Evolutionary conservation across 2,888 invertebrate species (phyloP).

Genomic region (Autographa gamma): DNA sequence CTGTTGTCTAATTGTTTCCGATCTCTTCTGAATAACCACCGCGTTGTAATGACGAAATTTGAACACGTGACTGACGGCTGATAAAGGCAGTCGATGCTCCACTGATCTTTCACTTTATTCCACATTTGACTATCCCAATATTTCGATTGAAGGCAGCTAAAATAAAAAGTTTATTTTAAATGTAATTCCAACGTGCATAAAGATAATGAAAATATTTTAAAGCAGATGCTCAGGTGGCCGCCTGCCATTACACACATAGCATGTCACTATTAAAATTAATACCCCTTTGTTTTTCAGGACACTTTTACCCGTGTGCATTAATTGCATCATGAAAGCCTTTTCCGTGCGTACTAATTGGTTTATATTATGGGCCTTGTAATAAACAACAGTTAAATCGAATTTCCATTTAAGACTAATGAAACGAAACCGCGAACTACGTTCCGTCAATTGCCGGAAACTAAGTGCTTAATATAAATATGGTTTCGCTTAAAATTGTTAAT

Average conservation of each 20-base stretch:
- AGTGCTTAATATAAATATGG: slow-evolving; percentile 46
- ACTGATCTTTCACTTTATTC: slow-evolving; percentile 61
- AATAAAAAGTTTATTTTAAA: slow-evolving; percentile 28
- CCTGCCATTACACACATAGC: slow-evolving; percentile 71
- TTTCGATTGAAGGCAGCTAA: slow-evolving; percentile 33
- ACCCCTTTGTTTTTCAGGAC: slow-evolving; percentile 77
- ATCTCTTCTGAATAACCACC: slow-evolving; percentile 84
- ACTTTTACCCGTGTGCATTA: slow-evolving; percentile 74
- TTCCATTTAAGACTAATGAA: slow-evolving; percentile 62
- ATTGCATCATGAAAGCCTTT: slow-evolving; percentile 79
- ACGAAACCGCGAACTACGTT: slow-evolving; percentile 38
- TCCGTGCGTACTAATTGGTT: slow-evolving; percentile 73
- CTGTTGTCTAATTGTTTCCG: slow-evolving; percentile 88
- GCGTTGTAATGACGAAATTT: slow-evolving; percentile 83
- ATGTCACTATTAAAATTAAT: slow-evolving; percentile 80
- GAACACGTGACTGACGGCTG: slow-evolving; percentile 79
- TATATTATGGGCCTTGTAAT: slow-evolving; percentile 66
- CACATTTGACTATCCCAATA: slow-evolving; percentile 40
- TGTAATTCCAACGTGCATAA: slow-evolving; percentile 46
- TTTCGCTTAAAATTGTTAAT: slow-evolving; percentile 26
- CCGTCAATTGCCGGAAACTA: slow-evolving; percentile 24
- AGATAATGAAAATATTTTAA: slow-evolving; percentile 58
- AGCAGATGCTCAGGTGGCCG: slow-evolving; percentile 70
- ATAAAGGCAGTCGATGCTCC: slow-evolving; percentile 73
- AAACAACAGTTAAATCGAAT: slow-evolving; percentile 65